These are phyloP conservation scores for Malaclemys terrapin DNA, from an alignment of 2,113 vertebrate species.

Conservation along the genomic window DNA sequence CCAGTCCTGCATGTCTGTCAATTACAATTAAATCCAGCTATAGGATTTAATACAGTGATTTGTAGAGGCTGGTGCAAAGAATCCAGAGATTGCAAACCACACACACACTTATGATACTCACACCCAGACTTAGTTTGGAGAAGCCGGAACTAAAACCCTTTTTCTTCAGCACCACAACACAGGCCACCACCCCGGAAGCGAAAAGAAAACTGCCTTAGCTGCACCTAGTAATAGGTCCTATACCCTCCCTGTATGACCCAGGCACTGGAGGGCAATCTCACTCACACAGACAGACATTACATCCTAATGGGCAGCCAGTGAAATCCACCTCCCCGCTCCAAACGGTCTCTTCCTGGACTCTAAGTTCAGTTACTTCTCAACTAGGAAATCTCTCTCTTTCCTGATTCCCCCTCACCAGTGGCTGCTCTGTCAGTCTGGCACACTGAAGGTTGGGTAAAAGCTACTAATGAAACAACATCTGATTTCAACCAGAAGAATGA, in stretches of 20 bases:
- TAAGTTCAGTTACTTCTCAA: neutral
- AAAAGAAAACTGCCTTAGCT: neutral
- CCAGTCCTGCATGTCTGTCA: neutral
- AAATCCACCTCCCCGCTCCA: neutral
- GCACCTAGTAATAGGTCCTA: neutral
- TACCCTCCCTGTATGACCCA: neutral
- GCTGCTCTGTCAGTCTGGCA: neutral
- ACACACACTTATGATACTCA: fast-evolving
- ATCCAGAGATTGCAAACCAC: neutral
- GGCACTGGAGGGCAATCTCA: neutral
- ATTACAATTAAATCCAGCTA: neutral
- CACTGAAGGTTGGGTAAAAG: neutral
- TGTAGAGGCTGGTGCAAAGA: neutral
- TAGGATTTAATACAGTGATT: neutral
- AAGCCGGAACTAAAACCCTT: neutral
- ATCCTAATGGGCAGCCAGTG: neutral
- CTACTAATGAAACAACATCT: neutral
- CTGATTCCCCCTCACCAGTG: no score
- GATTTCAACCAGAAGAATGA: neutral
- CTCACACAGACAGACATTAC: fast-evolving
- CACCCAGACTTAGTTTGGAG: fast-evolving
- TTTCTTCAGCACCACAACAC: neutral
- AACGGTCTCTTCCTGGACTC: neutral
- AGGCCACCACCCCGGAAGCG: neutral
- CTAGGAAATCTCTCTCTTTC: neutral